Conservation (phyloP, 2,797 vertebrate genomes). For the Tympanoctomys barrerae region DNA sequence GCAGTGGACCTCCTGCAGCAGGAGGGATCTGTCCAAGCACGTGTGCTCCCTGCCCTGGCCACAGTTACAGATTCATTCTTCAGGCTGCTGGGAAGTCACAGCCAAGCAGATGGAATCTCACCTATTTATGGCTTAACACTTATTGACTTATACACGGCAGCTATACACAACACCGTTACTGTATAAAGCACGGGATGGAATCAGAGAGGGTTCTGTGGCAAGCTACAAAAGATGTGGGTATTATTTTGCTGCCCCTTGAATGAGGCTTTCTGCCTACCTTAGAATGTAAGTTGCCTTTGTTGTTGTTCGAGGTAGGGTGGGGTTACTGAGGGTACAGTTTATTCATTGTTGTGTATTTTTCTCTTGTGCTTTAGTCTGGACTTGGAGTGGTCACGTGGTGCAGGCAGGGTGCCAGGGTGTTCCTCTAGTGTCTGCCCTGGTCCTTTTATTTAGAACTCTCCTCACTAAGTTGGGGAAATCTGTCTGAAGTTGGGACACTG, state of each 20-base stretch:
- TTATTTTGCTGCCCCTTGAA: constrained; percentile 35
- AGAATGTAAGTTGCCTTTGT: background rate
- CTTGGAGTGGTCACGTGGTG: background rate
- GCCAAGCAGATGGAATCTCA: background rate
- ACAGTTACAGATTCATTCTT: background rate
- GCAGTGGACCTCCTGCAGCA: constrained; percentile 4
- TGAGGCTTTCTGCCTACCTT: constrained; percentile 37
- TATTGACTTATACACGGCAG: background rate
- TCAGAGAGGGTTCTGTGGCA: background rate
- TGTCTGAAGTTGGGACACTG: background rate
- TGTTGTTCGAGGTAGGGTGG: too few species aligned
- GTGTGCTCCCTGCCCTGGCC: background rate
- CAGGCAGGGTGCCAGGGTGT: background rate
- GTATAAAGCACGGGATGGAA: constrained; percentile 4
- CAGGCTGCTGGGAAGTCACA: constrained; percentile 36
- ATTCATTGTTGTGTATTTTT: background rate
- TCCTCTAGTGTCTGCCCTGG: background rate
- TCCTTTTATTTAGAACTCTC: constrained; percentile 9
- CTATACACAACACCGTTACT: background rate
- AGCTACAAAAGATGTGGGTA: background rate
- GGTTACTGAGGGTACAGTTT: background rate
- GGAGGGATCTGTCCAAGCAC: background rate
- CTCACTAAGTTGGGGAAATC: constrained; percentile 18
- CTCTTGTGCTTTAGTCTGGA: constrained; percentile 3
- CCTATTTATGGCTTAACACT: constrained; percentile 12